Conservation (phyloP, 1,140 invertebrate genomes). For the Cherax quadricarinatus region DNA sequence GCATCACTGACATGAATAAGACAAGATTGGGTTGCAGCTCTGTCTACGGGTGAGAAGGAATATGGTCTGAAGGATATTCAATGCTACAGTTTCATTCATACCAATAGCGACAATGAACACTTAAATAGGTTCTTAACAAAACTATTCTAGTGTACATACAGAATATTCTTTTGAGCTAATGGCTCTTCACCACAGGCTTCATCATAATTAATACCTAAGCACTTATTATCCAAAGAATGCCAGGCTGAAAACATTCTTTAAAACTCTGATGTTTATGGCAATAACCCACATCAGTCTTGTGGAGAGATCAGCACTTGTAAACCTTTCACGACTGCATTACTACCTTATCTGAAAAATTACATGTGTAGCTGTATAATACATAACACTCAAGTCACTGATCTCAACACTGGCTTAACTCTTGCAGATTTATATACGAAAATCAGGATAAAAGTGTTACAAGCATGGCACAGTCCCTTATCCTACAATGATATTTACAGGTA, state of each 20-base stretch:
- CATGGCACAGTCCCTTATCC: conserved; percentile 46
- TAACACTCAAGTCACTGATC: conserved; percentile 35
- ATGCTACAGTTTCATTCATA: conserved; percentile 45
- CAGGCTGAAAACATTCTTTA: conserved; percentile 26
- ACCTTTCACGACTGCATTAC: background rate
- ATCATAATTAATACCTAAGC: conserved; percentile 46
- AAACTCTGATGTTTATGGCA: conserved; percentile 26
- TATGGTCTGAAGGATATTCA: conserved; percentile 46
- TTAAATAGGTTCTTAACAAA: conserved; percentile 65
- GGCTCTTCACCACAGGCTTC: conserved; percentile 38
- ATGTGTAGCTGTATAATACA: conserved; percentile 18
- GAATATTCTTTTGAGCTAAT: conserved; percentile 60
- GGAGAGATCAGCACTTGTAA: conserved; percentile 36
- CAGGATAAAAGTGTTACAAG: conserved; percentile 39
- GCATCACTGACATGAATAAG: conserved; percentile 27
- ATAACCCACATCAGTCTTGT: conserved; percentile 30
- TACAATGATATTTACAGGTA: conserved; percentile 59
- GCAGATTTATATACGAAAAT: conserved; percentile 1
- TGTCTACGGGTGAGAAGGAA: conserved; percentile 56
- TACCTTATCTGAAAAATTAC: background rate
- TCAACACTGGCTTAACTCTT: conserved; percentile 43
- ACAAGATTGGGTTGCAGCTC: conserved; percentile 44
- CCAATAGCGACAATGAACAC: conserved; percentile 55
- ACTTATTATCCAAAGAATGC: conserved; percentile 30
- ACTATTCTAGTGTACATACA: conserved; percentile 67